Evolutionary conservation across 2,888 invertebrate genomes (phyloP), one percentile per base, ranked within the genome.

Genomic region (Lochmaea capreae): DNA sequence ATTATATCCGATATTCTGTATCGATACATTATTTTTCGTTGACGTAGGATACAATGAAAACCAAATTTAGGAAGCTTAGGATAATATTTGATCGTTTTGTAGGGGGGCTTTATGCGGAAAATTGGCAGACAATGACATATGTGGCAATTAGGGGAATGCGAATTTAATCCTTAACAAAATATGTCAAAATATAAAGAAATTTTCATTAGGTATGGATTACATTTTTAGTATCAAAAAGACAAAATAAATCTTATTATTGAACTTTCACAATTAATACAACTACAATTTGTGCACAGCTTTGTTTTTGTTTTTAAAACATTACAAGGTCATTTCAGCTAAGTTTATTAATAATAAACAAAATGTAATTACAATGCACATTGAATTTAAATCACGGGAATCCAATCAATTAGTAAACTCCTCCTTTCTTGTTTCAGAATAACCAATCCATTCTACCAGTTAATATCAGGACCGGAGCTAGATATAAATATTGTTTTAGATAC

Each of bases 401-500:
- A 81, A 79, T 81, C 79, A 75, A 79, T 80, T 78, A 81, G 73
- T 77, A 67, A 78, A 79, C 81, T 80, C 81, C 82, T 81, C 81
- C 83, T 81, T 80, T 77, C 77, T 74, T 80, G 80, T 77, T 78
- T 75, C 67, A 77, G 77, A 77, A 78, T 78, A 81, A 80, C 82
- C 81, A 83, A 83, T 83, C 81, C 78, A 79, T 79, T 77, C 73
- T 77, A 72, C 76, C 75, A 78, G 77, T 75, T 75, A 72, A 72
- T 72, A 61, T 26, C 68, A 68, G 68, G 33, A 18, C 9, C 61
- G 68, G 59, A 22, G 18, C 10, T 42, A 18, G 22, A 65, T 39
- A 39, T 39, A 39, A 39, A 39, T 39, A 39, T 39, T 8, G 33
- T 39, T 39, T 39, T 39, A 39, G 33, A 39, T 8, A 8, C 8